phyloP scores from a whole-genome alignment of 2,113 vertebrate genomes.

The Zosterops hypoxanthus region DNA sequence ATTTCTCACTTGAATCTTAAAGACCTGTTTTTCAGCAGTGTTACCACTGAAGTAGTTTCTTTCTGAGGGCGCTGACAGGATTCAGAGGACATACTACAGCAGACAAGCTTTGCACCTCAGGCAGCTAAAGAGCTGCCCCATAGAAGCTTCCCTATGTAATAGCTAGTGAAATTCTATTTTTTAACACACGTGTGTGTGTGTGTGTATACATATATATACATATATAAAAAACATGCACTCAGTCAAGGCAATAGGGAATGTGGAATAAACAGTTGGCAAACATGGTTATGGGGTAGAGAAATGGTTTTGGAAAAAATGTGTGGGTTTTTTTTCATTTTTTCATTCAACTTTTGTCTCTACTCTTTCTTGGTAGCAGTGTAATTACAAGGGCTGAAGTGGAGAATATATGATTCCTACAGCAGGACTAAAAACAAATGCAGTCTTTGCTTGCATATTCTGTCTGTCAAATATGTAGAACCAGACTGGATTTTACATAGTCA shows the following conservation, averaged over 20 bases:
- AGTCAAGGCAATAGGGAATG: neutral
- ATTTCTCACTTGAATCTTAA: neutral
- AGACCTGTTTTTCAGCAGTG: neutral
- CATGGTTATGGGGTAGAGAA: neutral
- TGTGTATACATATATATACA: rapidly evolving
- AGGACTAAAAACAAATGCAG: neutral
- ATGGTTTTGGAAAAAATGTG: neutral
- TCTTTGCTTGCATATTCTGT: conserved; percentile 10
- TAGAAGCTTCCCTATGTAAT: neutral
- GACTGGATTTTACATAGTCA: conserved; percentile 41
- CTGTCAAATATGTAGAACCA: neutral
- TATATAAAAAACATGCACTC: neutral
- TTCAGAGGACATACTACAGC: neutral
- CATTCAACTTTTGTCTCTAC: neutral
- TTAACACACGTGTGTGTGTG: rapidly evolving
- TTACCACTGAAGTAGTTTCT: neutral
- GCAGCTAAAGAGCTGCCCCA: neutral
- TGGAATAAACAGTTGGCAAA: neutral
- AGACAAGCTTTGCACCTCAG: neutral
- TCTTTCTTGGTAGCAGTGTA: neutral
- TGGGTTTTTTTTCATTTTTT: neutral
- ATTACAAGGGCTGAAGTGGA: neutral
- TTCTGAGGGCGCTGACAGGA: neutral
- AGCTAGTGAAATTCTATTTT: neutral
- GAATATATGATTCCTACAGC: neutral